Conservation (phyloP, 2,888 invertebrate genomes). For the Brachylomia viminalis region DNA sequence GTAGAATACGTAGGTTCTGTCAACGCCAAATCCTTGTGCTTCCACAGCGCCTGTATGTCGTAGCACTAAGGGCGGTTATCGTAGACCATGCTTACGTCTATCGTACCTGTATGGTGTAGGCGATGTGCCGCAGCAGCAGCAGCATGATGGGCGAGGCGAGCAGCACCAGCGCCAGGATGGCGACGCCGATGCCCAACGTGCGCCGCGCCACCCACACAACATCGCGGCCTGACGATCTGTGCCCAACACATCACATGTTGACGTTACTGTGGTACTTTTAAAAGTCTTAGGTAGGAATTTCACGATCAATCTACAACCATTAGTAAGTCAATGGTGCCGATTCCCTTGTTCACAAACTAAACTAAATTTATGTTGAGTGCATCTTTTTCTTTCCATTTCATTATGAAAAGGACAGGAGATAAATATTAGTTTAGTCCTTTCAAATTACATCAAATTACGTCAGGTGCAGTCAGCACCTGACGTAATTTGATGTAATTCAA, state of each 20-base stretch:
- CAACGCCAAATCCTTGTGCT: background rate
- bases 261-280: background rate
- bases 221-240: conserved; percentile 83
- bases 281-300: background rate
- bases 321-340: background rate
- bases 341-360: too few relatives aligned
- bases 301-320: background rate
- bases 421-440: too few relatives aligned
- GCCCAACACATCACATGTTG: conserved; percentile 49
- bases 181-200: conserved; percentile 84
- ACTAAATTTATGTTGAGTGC: too few relatives aligned
- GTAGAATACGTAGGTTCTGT: background rate
- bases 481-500: too few relatives aligned
- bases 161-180: conserved; percentile 86
- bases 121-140: conserved; percentile 88
- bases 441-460: too few relatives aligned
- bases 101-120: conserved; percentile 89
- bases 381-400: too few relatives aligned
- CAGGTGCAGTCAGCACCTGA: too few relatives aligned
- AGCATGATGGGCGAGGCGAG: conserved; percentile 89
- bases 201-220: conserved; percentile 87
- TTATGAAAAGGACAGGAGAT: too few relatives aligned
- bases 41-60: background rate
- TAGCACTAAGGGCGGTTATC: background rate
- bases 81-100: background rate